Evolutionary conservation across 1,140 invertebrate species (phyloP).

Genomic region (Bombus polaris): DNA sequence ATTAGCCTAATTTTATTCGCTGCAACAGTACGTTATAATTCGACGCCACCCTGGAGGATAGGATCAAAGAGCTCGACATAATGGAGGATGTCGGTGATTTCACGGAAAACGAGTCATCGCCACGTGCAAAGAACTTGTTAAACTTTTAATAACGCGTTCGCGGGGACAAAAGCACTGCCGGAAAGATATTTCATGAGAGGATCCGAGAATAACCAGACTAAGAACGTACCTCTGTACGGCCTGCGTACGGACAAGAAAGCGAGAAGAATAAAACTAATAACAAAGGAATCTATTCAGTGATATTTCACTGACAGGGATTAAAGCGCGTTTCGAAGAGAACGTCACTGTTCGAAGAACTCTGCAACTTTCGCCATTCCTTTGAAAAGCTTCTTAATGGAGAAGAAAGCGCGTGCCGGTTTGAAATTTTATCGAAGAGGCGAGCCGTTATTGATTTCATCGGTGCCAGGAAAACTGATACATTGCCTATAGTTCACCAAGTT

Average conservation of each 20-base stretch:
- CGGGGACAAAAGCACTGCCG: neutral
- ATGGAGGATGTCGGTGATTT: neutral
- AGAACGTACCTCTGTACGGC: neutral
- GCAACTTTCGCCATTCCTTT: neutral
- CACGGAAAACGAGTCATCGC: no score
- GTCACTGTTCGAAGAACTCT: neutral
- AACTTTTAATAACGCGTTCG: constrained; percentile 37
- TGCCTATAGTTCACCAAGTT: neutral
- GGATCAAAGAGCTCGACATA: neutral
- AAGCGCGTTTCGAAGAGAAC: neutral
- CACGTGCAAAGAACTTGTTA: constrained; percentile 9
- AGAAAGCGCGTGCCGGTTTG: neutral
- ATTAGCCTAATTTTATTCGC: neutral
- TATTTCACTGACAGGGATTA: neutral
- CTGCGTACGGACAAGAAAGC: neutral
- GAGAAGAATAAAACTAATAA: constrained; percentile 7
- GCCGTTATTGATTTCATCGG: constrained; percentile 8
- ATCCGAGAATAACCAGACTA: neutral
- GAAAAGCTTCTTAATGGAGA: constrained; percentile 3
- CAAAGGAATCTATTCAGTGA: neutral
- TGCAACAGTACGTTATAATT: neutral
- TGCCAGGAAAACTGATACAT: neutral
- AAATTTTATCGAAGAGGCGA: neutral
- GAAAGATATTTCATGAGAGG: neutral
- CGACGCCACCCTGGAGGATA: neutral